phyloP scores from a whole-genome alignment of 2,888 invertebrate genomes.

The Conops quadrifasciatus region DNA sequence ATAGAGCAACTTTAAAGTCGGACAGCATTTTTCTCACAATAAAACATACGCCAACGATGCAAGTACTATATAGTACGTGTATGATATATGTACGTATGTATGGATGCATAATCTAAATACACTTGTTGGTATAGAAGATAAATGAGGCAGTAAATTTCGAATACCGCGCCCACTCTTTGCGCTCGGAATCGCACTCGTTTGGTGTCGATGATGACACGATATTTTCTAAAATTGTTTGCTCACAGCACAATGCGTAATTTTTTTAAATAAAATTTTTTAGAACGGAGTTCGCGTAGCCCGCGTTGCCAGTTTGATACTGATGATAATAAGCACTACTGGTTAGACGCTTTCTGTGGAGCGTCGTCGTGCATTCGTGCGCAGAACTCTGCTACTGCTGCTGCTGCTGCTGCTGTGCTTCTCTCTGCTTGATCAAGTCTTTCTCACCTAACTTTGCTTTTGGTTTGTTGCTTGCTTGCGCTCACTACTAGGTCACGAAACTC shows the following conservation, averaged over 20 bases:
- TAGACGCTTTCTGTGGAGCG: neutral
- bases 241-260: neutral
- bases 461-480: too few relatives aligned
- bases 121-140: neutral
- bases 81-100: too few relatives aligned
- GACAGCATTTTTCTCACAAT: too few relatives aligned
- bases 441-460: too few relatives aligned
- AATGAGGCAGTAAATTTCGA: neutral
- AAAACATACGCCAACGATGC: neutral
- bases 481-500: too few relatives aligned
- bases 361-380: neutral
- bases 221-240: too few relatives aligned
- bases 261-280: neutral
- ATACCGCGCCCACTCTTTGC: neutral
- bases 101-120: neutral
- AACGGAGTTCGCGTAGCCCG: neutral
- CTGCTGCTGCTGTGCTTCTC: too few relatives aligned
- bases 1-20: too few relatives aligned
- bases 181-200: neutral
- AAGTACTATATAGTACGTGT: neutral
- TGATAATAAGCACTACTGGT: neutral
- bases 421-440: too few relatives aligned
- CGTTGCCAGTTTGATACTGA: conserved; percentile 25
- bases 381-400: neutral
- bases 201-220: conserved; percentile 4